These are phyloP conservation scores for Tokudaia tokunoshimensis DNA, from an alignment of 2,797 vertebrate genomes.

Conservation along the genomic window DNA sequence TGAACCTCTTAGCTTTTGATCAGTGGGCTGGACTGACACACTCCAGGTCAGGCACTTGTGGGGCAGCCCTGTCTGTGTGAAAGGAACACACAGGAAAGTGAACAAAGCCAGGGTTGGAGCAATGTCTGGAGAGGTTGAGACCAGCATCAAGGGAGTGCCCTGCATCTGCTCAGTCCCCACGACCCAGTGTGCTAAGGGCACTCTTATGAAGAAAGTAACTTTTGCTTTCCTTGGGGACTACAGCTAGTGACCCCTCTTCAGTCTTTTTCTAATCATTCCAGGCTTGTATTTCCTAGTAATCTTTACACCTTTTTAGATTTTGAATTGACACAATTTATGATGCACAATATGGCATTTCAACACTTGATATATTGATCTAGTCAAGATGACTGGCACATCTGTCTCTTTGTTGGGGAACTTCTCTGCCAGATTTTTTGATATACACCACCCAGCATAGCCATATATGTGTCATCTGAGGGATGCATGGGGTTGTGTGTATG, in stretches of 20 bases:
- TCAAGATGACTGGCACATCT: not conserved
- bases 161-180: accelerated
- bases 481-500: not conserved
- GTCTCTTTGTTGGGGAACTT: not conserved
- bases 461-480: not conserved
- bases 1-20: conserved; percentile 44
- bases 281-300: not conserved
- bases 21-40: conserved; percentile 54
- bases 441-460: not conserved
- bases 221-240: not conserved
- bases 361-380: not conserved
- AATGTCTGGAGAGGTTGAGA: not conserved
- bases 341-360: not conserved
- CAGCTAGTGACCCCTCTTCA: not conserved
- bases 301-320: not conserved
- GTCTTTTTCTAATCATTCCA: not conserved
- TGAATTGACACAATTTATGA: not conserved
- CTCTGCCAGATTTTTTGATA: not conserved
- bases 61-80: not conserved
- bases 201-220: accelerated
- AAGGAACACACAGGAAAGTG: not conserved
- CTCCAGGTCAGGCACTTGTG: conserved; percentile 11
- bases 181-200: too few species aligned
- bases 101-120: not conserved
- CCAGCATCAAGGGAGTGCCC: not conserved